A percentile compares a stretch with the other conserved stretches of the same genome.
Evolutionary conservation across 1,140 invertebrate species (phyloP).

Genomic region (Drosophila insularis): DNA sequence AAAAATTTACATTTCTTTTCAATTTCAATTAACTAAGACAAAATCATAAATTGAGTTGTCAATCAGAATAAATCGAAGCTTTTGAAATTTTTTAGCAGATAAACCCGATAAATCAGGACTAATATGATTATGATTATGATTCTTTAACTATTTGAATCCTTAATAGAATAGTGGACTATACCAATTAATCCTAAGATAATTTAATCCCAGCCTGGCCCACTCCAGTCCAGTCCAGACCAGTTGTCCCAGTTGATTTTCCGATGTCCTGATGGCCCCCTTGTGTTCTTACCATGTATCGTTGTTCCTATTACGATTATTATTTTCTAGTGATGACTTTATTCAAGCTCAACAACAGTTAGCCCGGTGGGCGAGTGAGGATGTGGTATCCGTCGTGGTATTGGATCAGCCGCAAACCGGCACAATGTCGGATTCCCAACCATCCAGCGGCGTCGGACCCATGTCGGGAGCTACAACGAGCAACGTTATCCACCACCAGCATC

Average conservation of each 20-base stretch:
- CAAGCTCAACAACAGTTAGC: slow-evolving; percentile 96
- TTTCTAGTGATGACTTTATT: slow-evolving; percentile 97
- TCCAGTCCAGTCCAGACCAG: slow-evolving; percentile 26
- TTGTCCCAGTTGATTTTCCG: slow-evolving; percentile 25
- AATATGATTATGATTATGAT: no score
- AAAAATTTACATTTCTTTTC: no score
- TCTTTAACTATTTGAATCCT: no score
- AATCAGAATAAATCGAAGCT: no score
- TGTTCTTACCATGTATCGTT: slow-evolving; percentile 81
- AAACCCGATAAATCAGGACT: no score
- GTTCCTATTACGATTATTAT: slow-evolving; percentile 86
- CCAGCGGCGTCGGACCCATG: slow-evolving; percentile 79
- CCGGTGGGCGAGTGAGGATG: slow-evolving; percentile 94
- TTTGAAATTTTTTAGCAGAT: no score
- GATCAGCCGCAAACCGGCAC: slow-evolving; percentile 80
- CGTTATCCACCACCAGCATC: slow-evolving; percentile 76
- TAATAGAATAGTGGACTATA: neutral
- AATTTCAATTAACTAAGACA: no score
- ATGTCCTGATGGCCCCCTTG: slow-evolving; percentile 53
- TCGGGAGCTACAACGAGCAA: slow-evolving; percentile 77
- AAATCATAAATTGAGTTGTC: no score
- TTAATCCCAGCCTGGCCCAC: slow-evolving; percentile 5
- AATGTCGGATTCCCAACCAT: slow-evolving; percentile 82
- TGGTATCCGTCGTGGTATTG: slow-evolving; percentile 86
- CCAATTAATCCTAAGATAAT: slow-evolving; percentile 9